phyloP scores from a whole-genome alignment of 1,140 invertebrate genomes.

The Coptotermes formosanus region DNA sequence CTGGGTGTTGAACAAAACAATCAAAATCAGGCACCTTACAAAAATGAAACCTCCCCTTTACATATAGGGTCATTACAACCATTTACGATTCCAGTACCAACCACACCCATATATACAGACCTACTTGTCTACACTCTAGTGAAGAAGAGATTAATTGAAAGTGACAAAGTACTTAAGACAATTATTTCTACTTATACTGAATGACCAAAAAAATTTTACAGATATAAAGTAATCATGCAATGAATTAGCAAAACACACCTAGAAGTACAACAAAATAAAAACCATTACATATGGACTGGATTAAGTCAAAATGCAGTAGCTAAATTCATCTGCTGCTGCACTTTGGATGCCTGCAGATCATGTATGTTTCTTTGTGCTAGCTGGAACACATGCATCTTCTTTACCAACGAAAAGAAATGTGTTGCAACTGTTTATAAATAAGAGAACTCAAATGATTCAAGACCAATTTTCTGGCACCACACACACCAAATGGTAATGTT shows the following conservation, averaged over 20 bases:
- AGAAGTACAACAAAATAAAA: conserved; percentile 15
- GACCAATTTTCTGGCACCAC: not conserved
- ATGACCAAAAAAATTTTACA: not conserved
- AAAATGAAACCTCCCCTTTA: too few species aligned
- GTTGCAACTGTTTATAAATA: conserved; percentile 8
- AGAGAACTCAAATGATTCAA: not conserved
- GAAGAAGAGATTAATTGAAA: not conserved
- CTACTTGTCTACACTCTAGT: not conserved
- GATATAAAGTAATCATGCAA: not conserved
- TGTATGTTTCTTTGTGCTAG: conserved; percentile 5
- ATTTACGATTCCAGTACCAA: not conserved
- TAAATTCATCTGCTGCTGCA: conserved; percentile 1
- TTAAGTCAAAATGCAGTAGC: conserved; percentile 12
- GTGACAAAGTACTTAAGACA: not conserved
- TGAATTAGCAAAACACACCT: conserved; percentile 5
- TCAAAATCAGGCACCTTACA: not conserved
- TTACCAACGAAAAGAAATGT: not conserved
- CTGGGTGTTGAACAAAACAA: not conserved
- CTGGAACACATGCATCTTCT: conserved; percentile 17
- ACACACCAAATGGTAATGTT: not conserved
- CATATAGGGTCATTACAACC: not conserved
- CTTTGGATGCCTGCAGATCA: not conserved
- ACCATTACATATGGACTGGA: not conserved
- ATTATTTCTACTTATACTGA: conserved; percentile 13
- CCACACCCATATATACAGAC: not conserved